Conservation (phyloP, 23 tunicate genomes). For the Trididemnum miniatum region DNA sequence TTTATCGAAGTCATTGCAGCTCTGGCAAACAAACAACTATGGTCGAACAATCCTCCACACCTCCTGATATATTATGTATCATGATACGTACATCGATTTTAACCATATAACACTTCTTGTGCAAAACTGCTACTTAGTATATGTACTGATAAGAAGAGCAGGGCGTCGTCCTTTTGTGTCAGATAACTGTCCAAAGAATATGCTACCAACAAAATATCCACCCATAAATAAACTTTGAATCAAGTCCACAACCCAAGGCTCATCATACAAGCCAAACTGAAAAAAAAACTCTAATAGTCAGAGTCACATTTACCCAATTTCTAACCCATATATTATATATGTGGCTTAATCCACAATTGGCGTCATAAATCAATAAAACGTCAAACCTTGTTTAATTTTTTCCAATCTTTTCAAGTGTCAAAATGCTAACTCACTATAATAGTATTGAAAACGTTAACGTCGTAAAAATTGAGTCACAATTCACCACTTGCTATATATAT, state of each 20-base stretch:
- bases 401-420: too few relatives aligned
- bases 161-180: slow-evolving; percentile 65
- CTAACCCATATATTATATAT: background rate
- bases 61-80: too few relatives aligned
- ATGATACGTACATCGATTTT: slow-evolving; percentile 46
- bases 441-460: too few relatives aligned
- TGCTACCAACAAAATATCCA: slow-evolving; percentile 65
- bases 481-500: too few relatives aligned
- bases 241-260: slow-evolving; percentile 69
- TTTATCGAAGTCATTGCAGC: too few relatives aligned
- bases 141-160: background rate
- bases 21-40: too few relatives aligned
- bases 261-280: slow-evolving; percentile 68
- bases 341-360: background rate
- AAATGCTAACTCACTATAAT: too few relatives aligned
- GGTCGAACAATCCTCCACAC: too few relatives aligned
- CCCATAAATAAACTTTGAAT: slow-evolving; percentile 70
- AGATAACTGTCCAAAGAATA: slow-evolving; percentile 75
- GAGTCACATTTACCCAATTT: too few relatives aligned
- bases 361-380: background rate
- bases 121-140: background rate
- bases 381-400: too few relatives aligned
- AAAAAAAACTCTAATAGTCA: slow-evolving; percentile 8
- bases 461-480: too few relatives aligned
- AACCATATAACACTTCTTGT: slow-evolving; percentile 30